Percentiles rank a stretch among this genome's conserved stretches.
phyloP scores from a whole-genome alignment of 2,888 invertebrate species.

The Neria commutata region DNA sequence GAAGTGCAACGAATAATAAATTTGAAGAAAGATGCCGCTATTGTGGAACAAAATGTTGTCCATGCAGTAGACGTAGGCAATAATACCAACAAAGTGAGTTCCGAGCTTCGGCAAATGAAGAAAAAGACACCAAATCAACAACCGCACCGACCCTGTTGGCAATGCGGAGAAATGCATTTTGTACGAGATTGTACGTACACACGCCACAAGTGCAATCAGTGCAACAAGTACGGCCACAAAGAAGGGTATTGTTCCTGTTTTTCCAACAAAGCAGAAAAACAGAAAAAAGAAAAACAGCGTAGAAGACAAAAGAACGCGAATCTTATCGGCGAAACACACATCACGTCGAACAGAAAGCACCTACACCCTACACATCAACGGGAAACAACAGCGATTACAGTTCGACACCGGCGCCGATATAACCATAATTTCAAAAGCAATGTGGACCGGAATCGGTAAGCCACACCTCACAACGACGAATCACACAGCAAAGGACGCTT shows the following conservation, averaged over 20 bases:
- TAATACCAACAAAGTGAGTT: neutral
- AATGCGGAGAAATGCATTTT: slow-evolving; percentile 26
- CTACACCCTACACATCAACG: slow-evolving; percentile 18
- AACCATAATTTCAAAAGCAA: slow-evolving; percentile 21
- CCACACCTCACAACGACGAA: slow-evolving; percentile 17
- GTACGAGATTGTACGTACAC: slow-evolving; percentile 20
- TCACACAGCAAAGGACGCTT: slow-evolving; percentile 23
- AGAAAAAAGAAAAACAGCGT: neutral
- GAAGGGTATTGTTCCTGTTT: slow-evolving; percentile 30
- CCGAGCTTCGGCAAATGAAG: too few relatives aligned
- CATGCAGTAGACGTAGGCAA: slow-evolving; percentile 3
- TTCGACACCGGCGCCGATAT: slow-evolving; percentile 28
- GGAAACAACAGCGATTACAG: slow-evolving; percentile 17
- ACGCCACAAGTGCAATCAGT: slow-evolving; percentile 24
- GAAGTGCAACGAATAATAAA: neutral
- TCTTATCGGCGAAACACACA: slow-evolving; percentile 15
- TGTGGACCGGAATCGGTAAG: slow-evolving; percentile 16
- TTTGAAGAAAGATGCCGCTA: neutral
- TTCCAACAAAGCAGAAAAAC: neutral
- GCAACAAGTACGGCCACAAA: slow-evolving; percentile 22
- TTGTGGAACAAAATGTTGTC: slow-evolving; percentile 13
- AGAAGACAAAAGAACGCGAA: neutral
- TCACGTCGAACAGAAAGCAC: slow-evolving; percentile 17
- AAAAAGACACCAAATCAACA: neutral
- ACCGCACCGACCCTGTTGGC: slow-evolving; percentile 25